Base-by-base conservation (phyloP, 2,888 invertebrate species). In the Perdita meconis region DNA sequence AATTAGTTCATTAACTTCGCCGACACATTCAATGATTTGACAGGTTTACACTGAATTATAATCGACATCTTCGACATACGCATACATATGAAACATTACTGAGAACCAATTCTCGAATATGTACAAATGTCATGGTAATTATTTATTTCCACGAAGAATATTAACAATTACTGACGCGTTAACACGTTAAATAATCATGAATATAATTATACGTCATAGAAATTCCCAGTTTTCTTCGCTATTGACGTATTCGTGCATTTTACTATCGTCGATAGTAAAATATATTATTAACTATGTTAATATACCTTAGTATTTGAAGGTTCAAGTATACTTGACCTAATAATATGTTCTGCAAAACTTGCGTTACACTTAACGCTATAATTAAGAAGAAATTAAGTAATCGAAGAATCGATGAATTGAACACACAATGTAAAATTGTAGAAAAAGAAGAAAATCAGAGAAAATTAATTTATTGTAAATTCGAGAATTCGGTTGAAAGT, bases 21-120 rank as follows among this genome's bases (percentile, higher is more conserved):
- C 16, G 10, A 13, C 10, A 67, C 59, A 50, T 67, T 59, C 67
- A 47, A 59, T 8, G 44, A 38, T 38, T 24, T 26, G 50, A 19
- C 13, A 38, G 36, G 34, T 10, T 57, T 56, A 30, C 42, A 13
- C 56, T 24, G 26, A 30, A 50, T 53, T 50, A 34, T 19, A 47
- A n/a, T 55, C 47, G 16, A 57, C 69, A 40, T 77, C 70, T 81
- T 83, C 74, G 72, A 83, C 70, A 79, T 79, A 78, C 63, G 10
- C 47, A 47, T 10, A 53, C 6, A 26, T 34, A 30, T 30, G 51
- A 30, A n/a, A 19, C 6, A 19, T n/a, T 4, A 16, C 6, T 30
- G 6, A 19, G 59, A 44, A 69, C 61, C 61, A 53, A 61, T 61
- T 69, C 68, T 61, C 68, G 68, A 69, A 61, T 53, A 53, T 53